Percentiles rank a stretch among this genome's conserved stretches.
Conservation (phyloP, 2,797 vertebrate genomes). For the Fistularia commersonii region DNA sequence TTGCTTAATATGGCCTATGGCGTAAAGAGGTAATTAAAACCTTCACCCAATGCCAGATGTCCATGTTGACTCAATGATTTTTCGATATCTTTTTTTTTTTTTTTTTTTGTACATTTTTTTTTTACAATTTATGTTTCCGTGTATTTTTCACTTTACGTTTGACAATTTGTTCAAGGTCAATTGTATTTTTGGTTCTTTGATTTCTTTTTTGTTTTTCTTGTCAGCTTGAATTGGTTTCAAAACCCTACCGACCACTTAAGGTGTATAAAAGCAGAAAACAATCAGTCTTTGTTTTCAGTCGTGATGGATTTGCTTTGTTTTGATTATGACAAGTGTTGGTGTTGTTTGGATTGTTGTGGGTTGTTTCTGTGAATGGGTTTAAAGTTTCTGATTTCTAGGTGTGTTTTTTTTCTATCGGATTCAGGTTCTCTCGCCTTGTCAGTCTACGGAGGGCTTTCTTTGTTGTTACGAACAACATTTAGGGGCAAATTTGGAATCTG, state of each 20-base stretch:
- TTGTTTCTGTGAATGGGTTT: conserved; percentile 84
- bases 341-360: conserved; percentile 85
- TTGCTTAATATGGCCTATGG: conserved; percentile 99
- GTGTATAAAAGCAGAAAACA: conserved; percentile 51
- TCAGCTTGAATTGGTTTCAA: conserved; percentile 66
- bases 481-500: too few species aligned
- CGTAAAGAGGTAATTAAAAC: conserved; percentile 99
- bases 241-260: conserved; percentile 60
- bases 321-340: conserved; percentile 82
- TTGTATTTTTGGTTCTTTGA: conserved; percentile 67
- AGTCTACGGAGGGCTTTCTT: background rate
- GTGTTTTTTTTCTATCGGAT: conserved; percentile 74
- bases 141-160: conserved; percentile 89
- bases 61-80: conserved; percentile 96
- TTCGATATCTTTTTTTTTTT: conserved; percentile 77
- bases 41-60: conserved; percentile 99
- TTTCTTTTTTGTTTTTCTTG: conserved; percentile 64
- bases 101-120: conserved; percentile 63
- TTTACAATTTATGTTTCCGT: conserved; percentile 77
- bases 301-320: conserved; percentile 80
- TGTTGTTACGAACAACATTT: too few species aligned
- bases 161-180: conserved; percentile 75
- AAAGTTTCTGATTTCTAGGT: conserved; percentile 85
- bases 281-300: conserved; percentile 82
- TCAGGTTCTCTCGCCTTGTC: conserved; percentile 88